Evolutionary conservation across 1,140 invertebrate species (phyloP).

Genomic region (Plectrocnemia conspersa): DNA sequence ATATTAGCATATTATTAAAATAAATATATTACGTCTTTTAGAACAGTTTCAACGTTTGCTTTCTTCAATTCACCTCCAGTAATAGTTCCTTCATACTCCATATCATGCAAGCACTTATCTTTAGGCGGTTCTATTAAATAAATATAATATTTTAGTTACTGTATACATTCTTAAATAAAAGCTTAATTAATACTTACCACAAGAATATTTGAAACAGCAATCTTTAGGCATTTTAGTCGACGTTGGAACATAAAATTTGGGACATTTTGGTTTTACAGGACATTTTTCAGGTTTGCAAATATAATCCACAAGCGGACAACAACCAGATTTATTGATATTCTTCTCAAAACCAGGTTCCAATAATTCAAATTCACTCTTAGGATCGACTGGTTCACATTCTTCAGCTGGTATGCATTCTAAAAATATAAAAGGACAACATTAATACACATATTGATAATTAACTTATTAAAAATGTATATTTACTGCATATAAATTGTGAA

Average conservation of each 20-base stretch:
- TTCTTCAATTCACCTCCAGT: slow-evolving; percentile 52
- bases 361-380: slow-evolving; percentile 43
- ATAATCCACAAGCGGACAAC: slow-evolving; percentile 59
- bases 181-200: slow-evolving; percentile 50
- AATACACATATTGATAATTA: too few species aligned
- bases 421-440: too few species aligned
- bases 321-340: slow-evolving; percentile 57
- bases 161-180: background rate
- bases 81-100: slow-evolving; percentile 51
- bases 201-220: slow-evolving; percentile 64
- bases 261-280: slow-evolving; percentile 54
- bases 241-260: slow-evolving; percentile 52
- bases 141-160: slow-evolving; percentile 1
- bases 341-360: slow-evolving; percentile 58
- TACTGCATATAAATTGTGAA: slow-evolving; percentile 66
- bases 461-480: slow-evolving; percentile 35
- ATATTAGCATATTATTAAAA: background rate
- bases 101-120: slow-evolving; percentile 63
- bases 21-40: slow-evolving; percentile 47
- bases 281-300: slow-evolving; percentile 60
- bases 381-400: slow-evolving; percentile 55
- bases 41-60: slow-evolving; percentile 41
- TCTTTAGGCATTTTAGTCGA: slow-evolving; percentile 40
- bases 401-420: slow-evolving; percentile 65
- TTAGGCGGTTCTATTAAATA: slow-evolving; percentile 58